Evolutionary conservation across 2,113 vertebrate species (phyloP).

Genomic region (Lota lota): DNA sequence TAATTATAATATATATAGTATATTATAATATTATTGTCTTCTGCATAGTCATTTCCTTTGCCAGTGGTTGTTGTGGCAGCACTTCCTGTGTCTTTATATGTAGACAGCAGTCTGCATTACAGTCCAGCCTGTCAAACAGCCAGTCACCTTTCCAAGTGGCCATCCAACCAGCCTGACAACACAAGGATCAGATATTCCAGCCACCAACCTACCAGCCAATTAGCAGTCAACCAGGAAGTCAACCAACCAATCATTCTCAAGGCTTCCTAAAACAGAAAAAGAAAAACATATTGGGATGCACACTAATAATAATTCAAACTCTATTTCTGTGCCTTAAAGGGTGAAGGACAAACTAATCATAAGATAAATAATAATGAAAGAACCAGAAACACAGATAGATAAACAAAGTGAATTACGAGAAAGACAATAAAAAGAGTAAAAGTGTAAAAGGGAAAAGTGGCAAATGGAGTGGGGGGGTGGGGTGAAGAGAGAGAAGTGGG

Average conservation of each 20-base stretch:
- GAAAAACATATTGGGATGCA: no score
- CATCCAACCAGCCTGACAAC: not conserved
- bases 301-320: no score
- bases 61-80: conserved; percentile 42
- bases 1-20: not conserved
- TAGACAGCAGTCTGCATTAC: conserved; percentile 27
- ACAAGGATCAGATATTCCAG: no score
- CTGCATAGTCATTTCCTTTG: conserved; percentile 28
- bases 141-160: conserved; percentile 8
- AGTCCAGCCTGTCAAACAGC: conserved; percentile 12
- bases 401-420: conserved; percentile 11
- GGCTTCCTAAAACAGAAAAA: no score
- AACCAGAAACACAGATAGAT: conserved; percentile 14
- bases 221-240: no score
- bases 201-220: no score
- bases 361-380: conserved; percentile 18
- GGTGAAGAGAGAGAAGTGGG: not conserved
- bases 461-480: not conserved
- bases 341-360: conserved; percentile 4
- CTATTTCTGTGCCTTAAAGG: no score
- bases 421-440: no score
- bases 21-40: not conserved
- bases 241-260: no score
- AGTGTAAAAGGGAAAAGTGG: no score
- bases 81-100: conserved; percentile 41